phyloP scores from a whole-genome alignment of 2,888 invertebrate species.

The Ophioninae sp. region DNA sequence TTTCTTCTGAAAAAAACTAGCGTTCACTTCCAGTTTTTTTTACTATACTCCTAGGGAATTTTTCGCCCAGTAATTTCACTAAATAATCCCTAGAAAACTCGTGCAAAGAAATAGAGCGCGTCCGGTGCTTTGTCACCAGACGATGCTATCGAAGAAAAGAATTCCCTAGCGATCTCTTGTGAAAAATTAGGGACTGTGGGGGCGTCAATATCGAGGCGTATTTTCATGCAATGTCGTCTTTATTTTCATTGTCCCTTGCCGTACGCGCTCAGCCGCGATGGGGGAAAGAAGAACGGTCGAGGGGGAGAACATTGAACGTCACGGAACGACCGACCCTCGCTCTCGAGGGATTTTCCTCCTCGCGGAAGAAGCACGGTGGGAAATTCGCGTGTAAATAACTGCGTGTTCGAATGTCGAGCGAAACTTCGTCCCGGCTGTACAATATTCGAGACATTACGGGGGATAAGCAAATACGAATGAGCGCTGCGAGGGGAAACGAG shows the following conservation, averaged over 20 bases:
- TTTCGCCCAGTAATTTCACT: no score
- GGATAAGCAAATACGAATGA: conserved; percentile 54
- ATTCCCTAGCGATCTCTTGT: not conserved
- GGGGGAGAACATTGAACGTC: no score
- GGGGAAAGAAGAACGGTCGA: not conserved
- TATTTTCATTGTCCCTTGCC: not conserved
- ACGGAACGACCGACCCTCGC: not conserved
- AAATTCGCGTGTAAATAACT: conserved; percentile 55
- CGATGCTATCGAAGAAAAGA: not conserved
- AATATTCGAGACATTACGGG: conserved; percentile 66
- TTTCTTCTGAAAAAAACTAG: no score
- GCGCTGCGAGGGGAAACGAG: conserved; percentile 22
- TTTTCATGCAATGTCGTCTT: not conserved
- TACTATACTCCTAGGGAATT: no score
- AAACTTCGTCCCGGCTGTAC: conserved; percentile 65
- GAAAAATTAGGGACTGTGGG: not conserved
- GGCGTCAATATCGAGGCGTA: not conserved
- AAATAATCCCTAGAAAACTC: no score
- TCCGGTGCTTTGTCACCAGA: no score
- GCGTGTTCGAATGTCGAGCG: conserved; percentile 51
- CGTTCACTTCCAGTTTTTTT: no score
- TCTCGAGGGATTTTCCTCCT: not conserved
- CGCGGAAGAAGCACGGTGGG: not conserved
- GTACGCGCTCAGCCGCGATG: not conserved
- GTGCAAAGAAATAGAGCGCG: no score